A percentile compares a stretch with the other conserved stretches of the same genome.
Evolutionary conservation across 2,797 vertebrate species (phyloP).

Genomic region (Hoplostethus mediterraneus): DNA sequence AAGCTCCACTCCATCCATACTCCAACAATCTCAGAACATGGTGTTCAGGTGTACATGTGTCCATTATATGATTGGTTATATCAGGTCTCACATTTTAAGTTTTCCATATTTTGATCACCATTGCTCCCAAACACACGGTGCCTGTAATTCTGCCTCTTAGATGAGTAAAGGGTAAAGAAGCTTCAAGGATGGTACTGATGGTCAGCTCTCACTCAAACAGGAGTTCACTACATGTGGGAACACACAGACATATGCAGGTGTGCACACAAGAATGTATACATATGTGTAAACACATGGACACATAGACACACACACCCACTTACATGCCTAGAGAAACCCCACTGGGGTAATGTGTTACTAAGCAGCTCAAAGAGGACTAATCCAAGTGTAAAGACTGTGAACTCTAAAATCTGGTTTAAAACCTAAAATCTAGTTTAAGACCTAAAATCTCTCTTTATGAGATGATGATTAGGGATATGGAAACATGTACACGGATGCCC

Average conservation of each 20-base stretch:
- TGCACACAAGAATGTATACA: background rate
- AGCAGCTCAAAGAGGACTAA: slow-evolving; percentile 66
- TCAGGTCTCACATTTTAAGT: background rate
- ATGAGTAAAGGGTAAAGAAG: slow-evolving; percentile 39
- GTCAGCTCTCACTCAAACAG: slow-evolving; percentile 19
- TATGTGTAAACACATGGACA: background rate
- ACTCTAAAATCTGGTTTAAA: slow-evolving; percentile 50
- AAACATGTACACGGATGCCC: slow-evolving; percentile 29
- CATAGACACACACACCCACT: background rate
- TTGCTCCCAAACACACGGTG: slow-evolving; percentile 5
- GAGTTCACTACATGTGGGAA: slow-evolving; percentile 3
- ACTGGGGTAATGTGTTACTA: slow-evolving; percentile 42
- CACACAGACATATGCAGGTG: background rate
- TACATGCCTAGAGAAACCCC: background rate
- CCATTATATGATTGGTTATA: background rate
- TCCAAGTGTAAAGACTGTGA: slow-evolving; percentile 61
- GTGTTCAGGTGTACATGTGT: no score
- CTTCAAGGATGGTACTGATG: slow-evolving; percentile 26
- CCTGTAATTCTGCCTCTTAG: slow-evolving; percentile 20
- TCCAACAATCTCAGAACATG: no score
- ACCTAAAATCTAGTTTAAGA: slow-evolving; percentile 53
- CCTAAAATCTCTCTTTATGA: slow-evolving; percentile 40
- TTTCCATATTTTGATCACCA: background rate
- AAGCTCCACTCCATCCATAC: no score
- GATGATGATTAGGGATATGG: slow-evolving; percentile 37